Conservation (phyloP, 2,113 vertebrate species). For the Asarcornis scutulata region DNA sequence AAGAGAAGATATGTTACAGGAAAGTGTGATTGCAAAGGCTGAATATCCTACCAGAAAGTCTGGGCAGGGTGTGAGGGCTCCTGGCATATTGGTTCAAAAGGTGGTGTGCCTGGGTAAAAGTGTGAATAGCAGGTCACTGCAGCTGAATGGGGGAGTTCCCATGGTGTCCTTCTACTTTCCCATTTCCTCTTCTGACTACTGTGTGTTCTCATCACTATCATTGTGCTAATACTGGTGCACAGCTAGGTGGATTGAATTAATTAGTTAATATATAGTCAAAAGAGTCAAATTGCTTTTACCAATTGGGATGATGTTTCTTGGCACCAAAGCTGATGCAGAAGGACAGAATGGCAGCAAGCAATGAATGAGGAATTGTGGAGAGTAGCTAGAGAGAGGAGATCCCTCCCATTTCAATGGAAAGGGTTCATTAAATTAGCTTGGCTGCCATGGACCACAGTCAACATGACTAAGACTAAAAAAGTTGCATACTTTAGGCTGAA, state of each 20-base stretch:
- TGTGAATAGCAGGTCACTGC: background rate
- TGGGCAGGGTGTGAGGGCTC: background rate
- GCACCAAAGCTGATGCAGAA: background rate
- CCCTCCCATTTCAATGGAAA: background rate
- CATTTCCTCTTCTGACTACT: background rate
- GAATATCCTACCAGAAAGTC: background rate
- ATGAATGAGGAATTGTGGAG: background rate
- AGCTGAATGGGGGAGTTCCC: background rate
- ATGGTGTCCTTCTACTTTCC: background rate
- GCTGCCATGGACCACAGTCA: background rate
- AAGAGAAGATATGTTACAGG: background rate
- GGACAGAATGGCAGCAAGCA: background rate
- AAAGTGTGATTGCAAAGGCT: background rate
- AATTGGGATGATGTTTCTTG: background rate
- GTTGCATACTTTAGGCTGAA: background rate
- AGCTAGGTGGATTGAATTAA: background rate
- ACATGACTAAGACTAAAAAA: background rate
- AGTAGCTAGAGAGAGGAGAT: background rate
- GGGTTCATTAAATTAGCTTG: background rate
- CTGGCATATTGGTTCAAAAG: background rate
- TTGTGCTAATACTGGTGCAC: background rate
- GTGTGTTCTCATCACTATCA: rapidly evolving
- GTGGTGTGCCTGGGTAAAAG: background rate
- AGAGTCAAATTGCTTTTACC: background rate
- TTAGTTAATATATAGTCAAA: background rate